phyloP scores from a whole-genome alignment of 1,140 invertebrate genomes.

The Drosophila nannoptera region DNA sequence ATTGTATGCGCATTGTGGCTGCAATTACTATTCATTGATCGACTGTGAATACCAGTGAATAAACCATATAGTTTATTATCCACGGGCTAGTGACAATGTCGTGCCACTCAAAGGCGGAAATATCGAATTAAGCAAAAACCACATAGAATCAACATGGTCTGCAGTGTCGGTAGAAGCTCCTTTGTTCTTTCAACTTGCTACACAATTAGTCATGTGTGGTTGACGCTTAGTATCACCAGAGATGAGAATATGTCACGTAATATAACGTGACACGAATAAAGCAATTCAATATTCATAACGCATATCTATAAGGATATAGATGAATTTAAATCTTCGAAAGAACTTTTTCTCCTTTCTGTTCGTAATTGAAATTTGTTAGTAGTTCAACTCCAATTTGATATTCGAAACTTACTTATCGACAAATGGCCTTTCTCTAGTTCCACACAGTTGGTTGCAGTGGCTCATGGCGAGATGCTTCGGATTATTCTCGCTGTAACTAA shows the following conservation, averaged over 20 bases:
- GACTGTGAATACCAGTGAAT: constrained; percentile 33
- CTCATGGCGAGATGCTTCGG: constrained; percentile 9
- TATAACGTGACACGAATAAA: neutral
- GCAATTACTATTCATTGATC: constrained; percentile 39
- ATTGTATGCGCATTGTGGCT: constrained; percentile 38
- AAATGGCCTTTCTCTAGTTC: neutral
- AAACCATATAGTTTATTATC: constrained; percentile 23
- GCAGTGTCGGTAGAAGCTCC: constrained; percentile 4
- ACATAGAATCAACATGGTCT: constrained; percentile 38
- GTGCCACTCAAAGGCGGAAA: constrained; percentile 68
- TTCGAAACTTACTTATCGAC: constrained; percentile 36
- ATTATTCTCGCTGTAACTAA: constrained; percentile 50
- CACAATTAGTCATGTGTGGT: constrained; percentile 61
- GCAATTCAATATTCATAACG: neutral
- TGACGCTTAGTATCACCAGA: neutral
- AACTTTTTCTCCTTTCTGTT: neutral
- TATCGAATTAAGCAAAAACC: constrained; percentile 64
- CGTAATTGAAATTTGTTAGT: neutral
- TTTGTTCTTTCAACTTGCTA: constrained; percentile 40
- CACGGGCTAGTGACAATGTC: constrained; percentile 39
- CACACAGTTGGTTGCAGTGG: constrained; percentile 15
- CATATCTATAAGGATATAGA: too few relatives aligned
- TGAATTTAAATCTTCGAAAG: too few relatives aligned
- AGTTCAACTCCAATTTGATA: neutral
- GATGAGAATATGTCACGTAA: neutral